Conservation (phyloP, 2,113 vertebrate genomes). For the Solenodon paradoxus region DNA sequence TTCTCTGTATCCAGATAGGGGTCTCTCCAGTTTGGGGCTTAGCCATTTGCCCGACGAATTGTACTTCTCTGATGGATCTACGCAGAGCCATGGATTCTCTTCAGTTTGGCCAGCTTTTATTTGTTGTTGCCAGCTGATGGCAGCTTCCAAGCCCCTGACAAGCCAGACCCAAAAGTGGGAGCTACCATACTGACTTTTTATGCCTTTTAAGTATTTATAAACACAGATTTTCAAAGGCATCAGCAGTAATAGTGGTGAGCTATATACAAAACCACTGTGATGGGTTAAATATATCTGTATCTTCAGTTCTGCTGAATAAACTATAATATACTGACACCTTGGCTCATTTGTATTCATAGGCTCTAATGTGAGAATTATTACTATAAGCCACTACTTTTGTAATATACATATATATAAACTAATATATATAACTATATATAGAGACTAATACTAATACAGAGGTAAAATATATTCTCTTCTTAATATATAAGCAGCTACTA, state of each 20-base stretch:
- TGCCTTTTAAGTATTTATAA: neutral
- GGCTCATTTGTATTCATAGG: neutral
- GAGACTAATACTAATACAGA: neutral
- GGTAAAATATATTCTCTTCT: neutral
- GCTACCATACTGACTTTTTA: neutral
- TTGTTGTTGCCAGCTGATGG: neutral
- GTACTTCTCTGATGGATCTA: neutral
- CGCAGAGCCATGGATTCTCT: neutral
- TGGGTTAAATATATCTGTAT: neutral
- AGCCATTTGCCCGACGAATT: neutral
- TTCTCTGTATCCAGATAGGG: neutral
- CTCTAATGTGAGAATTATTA: neutral
- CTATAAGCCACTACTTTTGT: neutral
- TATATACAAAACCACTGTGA: neutral
- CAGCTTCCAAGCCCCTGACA: neutral
- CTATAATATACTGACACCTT: neutral
- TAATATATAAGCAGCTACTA: neutral
- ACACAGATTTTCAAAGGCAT: neutral
- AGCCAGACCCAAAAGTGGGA: neutral
- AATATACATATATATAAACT: neutral
- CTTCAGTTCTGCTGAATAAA: neutral
- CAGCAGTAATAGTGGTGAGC: neutral
- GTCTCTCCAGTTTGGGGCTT: neutral
- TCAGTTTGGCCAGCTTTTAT: neutral
- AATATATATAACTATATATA: no score